These are phyloP conservation scores for Coracopsis vasa DNA, from an alignment of 2,113 vertebrate genomes.

Conservation along the genomic window DNA sequence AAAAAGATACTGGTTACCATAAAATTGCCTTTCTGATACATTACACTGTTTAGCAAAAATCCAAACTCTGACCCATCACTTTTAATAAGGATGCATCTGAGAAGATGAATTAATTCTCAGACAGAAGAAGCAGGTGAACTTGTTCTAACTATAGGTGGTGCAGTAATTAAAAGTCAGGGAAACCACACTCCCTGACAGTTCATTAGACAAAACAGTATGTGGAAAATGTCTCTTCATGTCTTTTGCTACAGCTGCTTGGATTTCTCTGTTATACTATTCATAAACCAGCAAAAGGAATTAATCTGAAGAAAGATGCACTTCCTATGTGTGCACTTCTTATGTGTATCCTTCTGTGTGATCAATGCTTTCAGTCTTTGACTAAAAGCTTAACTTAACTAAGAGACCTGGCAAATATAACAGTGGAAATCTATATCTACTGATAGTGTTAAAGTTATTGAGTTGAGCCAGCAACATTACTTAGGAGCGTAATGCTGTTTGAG, in stretches of 20 bases:
- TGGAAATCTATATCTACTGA: background rate
- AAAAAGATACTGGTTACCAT: background rate
- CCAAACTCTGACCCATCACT: background rate
- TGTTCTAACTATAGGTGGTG: slow-evolving; percentile 15
- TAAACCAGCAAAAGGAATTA: slow-evolving; percentile 32
- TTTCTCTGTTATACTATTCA: slow-evolving; percentile 6
- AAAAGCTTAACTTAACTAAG: background rate
- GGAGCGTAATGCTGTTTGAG: background rate
- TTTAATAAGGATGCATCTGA: slow-evolving; percentile 3
- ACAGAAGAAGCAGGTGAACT: background rate
- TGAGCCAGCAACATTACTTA: background rate
- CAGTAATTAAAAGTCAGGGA: slow-evolving; percentile 49
- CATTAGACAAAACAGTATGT: slow-evolving; percentile 65
- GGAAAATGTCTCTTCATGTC: slow-evolving; percentile 51
- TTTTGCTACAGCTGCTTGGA: slow-evolving; percentile 34
- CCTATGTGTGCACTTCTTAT: background rate
- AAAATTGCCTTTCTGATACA: background rate
- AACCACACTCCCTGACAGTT: background rate
- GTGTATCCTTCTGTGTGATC: background rate
- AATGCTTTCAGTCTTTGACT: background rate
- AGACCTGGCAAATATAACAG: background rate
- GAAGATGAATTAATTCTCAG: slow-evolving; percentile 23
- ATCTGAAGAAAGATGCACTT: background rate
- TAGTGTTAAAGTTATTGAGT: background rate
- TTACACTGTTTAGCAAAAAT: background rate